Conservation (phyloP, 2,113 vertebrate genomes). For the Cromileptes altivelis region DNA sequence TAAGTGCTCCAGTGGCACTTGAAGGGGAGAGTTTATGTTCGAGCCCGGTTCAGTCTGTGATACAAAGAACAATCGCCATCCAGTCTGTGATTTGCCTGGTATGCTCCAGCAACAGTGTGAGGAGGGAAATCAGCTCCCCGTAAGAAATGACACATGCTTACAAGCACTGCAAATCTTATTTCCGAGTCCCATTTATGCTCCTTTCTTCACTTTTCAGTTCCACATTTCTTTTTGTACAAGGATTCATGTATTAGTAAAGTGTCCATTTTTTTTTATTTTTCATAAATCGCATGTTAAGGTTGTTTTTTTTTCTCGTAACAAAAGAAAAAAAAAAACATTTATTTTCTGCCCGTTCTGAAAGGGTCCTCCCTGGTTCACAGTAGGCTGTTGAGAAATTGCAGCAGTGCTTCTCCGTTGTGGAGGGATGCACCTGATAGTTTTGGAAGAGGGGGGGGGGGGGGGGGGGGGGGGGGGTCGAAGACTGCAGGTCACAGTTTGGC, state of each 20-base stretch:
- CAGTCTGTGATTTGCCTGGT: constrained; percentile 40
- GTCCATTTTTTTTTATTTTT: constrained; percentile 14
- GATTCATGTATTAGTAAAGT: constrained; percentile 17
- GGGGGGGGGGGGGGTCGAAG: background rate
- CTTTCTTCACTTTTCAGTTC: constrained; percentile 39
- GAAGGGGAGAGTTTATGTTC: constrained; percentile 47
- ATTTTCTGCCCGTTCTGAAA: constrained; percentile 48
- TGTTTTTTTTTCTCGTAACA: background rate
- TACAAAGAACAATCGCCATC: constrained; percentile 31
- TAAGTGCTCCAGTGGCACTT: constrained; percentile 46
- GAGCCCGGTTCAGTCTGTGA: constrained; percentile 32
- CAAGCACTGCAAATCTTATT: constrained; percentile 28
- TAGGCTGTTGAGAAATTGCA: constrained; percentile 65
- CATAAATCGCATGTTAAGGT: background rate
- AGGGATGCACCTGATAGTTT: constrained; percentile 42
- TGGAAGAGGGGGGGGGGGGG: background rate
- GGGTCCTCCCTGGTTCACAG: constrained; percentile 76
- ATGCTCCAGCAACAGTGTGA: constrained; percentile 61
- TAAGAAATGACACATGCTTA: constrained; percentile 28
- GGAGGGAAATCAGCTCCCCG: constrained; percentile 26
- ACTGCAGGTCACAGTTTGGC: constrained; percentile 69
- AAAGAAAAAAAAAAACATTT: constrained; percentile 48
- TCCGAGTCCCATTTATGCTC: constrained; percentile 33
- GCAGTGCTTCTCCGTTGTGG: constrained; percentile 65
- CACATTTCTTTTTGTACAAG: constrained; percentile 22